phyloP scores from a whole-genome alignment of 2,888 invertebrate genomes.

The Abrostola tripartita region DNA sequence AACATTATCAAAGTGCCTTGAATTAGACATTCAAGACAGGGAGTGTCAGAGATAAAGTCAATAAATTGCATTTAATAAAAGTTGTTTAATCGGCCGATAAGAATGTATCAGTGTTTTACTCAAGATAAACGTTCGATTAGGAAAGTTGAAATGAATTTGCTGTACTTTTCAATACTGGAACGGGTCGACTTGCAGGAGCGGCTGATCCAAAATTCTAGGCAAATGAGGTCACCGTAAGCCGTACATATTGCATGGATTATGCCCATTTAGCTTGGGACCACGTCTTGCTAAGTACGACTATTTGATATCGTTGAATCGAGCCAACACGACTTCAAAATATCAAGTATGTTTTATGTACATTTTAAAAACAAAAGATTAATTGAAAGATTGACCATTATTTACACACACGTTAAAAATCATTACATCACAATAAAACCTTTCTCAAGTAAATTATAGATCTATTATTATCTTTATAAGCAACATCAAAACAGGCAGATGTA shows the following conservation, averaged over 20 bases:
- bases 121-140: slow-evolving; percentile 37
- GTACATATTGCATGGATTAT: slow-evolving; percentile 38
- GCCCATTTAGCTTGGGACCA: slow-evolving; percentile 9
- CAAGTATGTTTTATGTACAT: background rate
- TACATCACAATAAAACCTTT: no score
- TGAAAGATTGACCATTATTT: no score
- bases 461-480: no score
- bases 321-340: background rate
- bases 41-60: slow-evolving; percentile 40
- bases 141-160: slow-evolving; percentile 26
- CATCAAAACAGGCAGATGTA: no score
- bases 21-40: slow-evolving; percentile 35
- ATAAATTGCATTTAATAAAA: slow-evolving; percentile 39
- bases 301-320: slow-evolving; percentile 1
- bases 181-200: background rate
- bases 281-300: slow-evolving; percentile 17
- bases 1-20: slow-evolving; percentile 28
- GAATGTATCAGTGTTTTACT: slow-evolving; percentile 35
- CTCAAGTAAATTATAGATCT: no score
- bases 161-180: background rate
- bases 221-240: slow-evolving; percentile 23
- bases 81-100: slow-evolving; percentile 35
- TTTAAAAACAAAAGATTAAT: no score
- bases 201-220: slow-evolving; percentile 14
- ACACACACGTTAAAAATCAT: no score